Evolutionary conservation across 35 echinoderm and acorn worm genomes (phyloP), one percentile per base, ranked within the genome.

Genomic region (Heliocidaris tuberculata): DNA sequence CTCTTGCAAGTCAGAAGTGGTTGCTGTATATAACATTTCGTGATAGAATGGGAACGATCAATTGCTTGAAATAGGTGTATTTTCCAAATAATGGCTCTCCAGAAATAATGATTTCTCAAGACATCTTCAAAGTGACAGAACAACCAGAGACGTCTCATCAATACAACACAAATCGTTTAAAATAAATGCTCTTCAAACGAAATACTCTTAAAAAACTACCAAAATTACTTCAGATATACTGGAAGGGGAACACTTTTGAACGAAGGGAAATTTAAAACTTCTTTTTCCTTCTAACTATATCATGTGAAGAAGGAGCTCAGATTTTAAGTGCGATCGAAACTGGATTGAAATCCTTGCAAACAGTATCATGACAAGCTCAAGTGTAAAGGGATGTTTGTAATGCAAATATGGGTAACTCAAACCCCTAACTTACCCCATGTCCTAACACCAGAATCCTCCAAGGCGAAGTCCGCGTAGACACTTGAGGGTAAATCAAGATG

Each of bases 341-440:
- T 59, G 21, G 48, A 93, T 49, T 93, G 91, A 93, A 93, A 93
- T 93, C 91, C 91, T 48, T 50, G 48, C 91, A 93, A 93, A 93
- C 91, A 93, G 65, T 93, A 93, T 93, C 91, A 93, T 93, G 91
- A 59, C 91, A 93, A 48, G 29, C 16, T 49, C 16, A n/a, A 93
- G 50, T 93, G 50, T 31, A 52, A 93, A 59, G 91, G 91, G 48
- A 59, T 30, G 91, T 93, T 93, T 24, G 91, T 31, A 48, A 93
- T 49, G 91, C 47, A 93, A 93, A 93, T 93, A 93, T 49, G n/a
- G 48, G 91, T 93, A 93, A 93, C 91, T 31, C 91, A 31, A 93
- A 48, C 87, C 87, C 31, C 47, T 24, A 89, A 17, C 87, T 89
- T 32, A 78, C 65, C 65, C 65, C 21, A 7, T 78, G 65, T 78